phyloP scores from a whole-genome alignment of 2,113 vertebrate species.

The Ursus arctos region DNA sequence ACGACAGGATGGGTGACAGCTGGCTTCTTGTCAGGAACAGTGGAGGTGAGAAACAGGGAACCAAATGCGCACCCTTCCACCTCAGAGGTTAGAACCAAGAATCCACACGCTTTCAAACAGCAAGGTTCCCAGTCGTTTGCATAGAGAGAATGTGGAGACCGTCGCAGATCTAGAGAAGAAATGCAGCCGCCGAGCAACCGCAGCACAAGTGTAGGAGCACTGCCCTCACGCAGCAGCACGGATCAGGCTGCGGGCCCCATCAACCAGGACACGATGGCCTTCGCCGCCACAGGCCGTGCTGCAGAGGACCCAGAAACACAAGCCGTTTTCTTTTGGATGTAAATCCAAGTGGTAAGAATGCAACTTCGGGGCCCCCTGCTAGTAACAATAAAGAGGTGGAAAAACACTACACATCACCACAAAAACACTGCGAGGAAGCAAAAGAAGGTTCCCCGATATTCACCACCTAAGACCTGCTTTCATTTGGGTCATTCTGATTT shows the following conservation, averaged over 20 bases:
- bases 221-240: accelerated
- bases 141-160: accelerated
- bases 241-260: background rate
- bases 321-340: slow-evolving; percentile 62
- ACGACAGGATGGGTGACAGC: background rate
- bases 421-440: background rate
- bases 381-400: slow-evolving; percentile 82
- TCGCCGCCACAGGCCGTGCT: background rate
- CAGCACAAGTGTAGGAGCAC: background rate
- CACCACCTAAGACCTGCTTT: background rate
- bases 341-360: slow-evolving; percentile 77
- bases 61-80: background rate
- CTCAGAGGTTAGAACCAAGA: background rate
- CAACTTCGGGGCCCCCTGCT: slow-evolving; percentile 67
- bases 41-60: accelerated
- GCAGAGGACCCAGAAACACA: slow-evolving; percentile 61
- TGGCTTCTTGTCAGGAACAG: background rate
- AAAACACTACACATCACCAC: background rate
- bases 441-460: slow-evolving; percentile 56
- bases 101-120: background rate
- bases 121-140: background rate
- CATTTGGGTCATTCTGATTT: background rate
- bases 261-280: slow-evolving; percentile 4
- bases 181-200: accelerated
- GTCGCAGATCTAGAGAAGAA: background rate